phyloP scores from a whole-genome alignment of 2,113 vertebrate genomes.

The Noturus placidus region DNA sequence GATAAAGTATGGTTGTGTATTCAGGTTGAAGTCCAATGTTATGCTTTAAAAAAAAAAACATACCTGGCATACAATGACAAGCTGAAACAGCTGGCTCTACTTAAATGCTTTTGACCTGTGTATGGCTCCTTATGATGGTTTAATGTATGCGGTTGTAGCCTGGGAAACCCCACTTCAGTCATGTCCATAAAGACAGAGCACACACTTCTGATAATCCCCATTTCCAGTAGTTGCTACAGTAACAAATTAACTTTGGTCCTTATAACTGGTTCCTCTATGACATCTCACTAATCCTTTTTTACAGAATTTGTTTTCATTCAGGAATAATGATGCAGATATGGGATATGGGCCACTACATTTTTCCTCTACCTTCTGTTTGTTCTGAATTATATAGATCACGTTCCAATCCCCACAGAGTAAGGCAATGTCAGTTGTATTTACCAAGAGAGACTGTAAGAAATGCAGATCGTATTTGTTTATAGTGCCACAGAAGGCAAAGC shows the following conservation, averaged over 20 bases:
- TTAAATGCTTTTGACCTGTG: constrained; percentile 45
- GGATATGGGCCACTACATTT: constrained; percentile 64
- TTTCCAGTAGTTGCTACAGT: constrained; percentile 96
- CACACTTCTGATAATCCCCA: constrained; percentile 86
- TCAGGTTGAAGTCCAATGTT: neutral
- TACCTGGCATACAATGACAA: neutral
- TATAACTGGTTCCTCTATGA: constrained; percentile 91
- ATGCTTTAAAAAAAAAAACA: neutral
- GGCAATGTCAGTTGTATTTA: neutral
- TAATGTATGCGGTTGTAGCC: constrained; percentile 53
- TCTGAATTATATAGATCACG: constrained; percentile 59
- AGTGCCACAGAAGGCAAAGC: neutral
- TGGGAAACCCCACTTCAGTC: constrained; percentile 56
- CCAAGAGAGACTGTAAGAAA: neutral
- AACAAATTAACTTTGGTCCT: constrained; percentile 91
- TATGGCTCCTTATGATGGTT: constrained; percentile 45
- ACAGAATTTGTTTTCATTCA: constrained; percentile 82
- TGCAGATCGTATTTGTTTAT: neutral
- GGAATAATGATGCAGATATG: constrained; percentile 75
- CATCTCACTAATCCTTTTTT: constrained; percentile 79
- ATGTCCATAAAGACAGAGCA: constrained; percentile 77
- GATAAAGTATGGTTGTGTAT: neutral
- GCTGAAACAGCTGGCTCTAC: constrained; percentile 8
- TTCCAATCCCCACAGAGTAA: constrained; percentile 47
- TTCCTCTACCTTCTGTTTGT: constrained; percentile 66